Base-by-base conservation (phyloP, 2,797 vertebrate genomes). In the Odontamblyopus lacepedii region DNA sequence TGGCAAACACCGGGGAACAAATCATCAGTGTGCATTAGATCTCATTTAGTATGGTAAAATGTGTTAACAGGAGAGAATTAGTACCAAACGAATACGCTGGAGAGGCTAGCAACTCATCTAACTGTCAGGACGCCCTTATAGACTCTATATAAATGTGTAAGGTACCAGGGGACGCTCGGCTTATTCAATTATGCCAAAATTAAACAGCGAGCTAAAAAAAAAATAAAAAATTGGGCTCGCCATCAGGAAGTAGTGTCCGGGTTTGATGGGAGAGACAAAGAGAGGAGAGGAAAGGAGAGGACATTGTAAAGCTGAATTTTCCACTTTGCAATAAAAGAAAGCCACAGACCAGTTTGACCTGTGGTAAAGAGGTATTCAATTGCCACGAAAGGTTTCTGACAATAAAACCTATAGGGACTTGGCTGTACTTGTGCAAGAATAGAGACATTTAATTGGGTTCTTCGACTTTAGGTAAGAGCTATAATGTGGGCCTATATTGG, bases 121-220 rank as follows among this genome's bases (percentile, higher is more conserved):
- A 87, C 87, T 76, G 82, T 88, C 86, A 86, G 78, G 86, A 75
- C 76, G 38, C 87, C 85, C 91, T 91, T 91, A 90, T 85, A 88
- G 83, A 87, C 84, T 87, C 75, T 70, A 78, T 78, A 86, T 88
- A 88, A 92, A 88, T 89, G 83, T 92, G 90, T 71, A 78, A 87
- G 76, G 87, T 85, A 67, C 80, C 91, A 23, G 76, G 90, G 90
- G 91, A 90, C 83, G 75, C 69, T 61, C 72, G 15, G 84, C 78
- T 91, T 88, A 92, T 93, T 93, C 83, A 92, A 92, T 92, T 92
- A 92, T 66, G 81, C 81, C 83, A 81, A 86, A 90, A 92, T 92
- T 89, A 91, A 89, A 89, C 87, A 86, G 90, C 92, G 89, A 82
- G 51, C 57, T 6, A 35, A 35, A 35, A 32, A 78, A 89, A 79